Evolutionary conservation across 2,797 vertebrate species (phyloP).

Genomic region (Otolemur crassicaudatus): DNA sequence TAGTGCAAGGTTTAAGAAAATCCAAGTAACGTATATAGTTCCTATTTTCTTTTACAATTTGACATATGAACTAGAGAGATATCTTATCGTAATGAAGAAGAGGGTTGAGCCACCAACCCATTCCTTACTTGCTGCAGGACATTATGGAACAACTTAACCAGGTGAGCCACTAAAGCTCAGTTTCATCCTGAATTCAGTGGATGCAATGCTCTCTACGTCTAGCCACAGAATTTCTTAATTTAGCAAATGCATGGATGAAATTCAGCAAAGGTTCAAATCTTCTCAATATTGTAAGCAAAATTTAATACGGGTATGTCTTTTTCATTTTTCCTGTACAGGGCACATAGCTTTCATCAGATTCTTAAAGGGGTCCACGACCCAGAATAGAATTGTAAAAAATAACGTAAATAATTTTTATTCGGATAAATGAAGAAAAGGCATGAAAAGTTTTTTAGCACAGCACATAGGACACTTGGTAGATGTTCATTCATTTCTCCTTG

Average conservation of each 20-base stretch:
- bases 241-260: constrained; percentile 30
- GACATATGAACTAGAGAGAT: neutral
- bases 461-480: neutral
- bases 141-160: neutral
- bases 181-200: constrained; percentile 2
- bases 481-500: neutral
- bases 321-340: neutral
- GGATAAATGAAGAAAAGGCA: neutral
- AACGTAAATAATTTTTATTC: neutral
- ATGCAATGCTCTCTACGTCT: neutral
- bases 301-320: neutral
- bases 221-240: constrained; percentile 35
- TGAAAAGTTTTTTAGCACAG: neutral
- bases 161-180: neutral
- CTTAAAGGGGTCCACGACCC: neutral
- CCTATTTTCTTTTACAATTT: neutral
- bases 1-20: neutral
- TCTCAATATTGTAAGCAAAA: neutral
- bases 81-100: neutral
- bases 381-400: neutral
- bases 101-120: neutral
- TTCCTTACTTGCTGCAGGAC: neutral
- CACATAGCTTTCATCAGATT: neutral
- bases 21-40: neutral
- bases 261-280: neutral